Conservation (phyloP, 2,888 invertebrate genomes). For the Globia sparganii region DNA sequence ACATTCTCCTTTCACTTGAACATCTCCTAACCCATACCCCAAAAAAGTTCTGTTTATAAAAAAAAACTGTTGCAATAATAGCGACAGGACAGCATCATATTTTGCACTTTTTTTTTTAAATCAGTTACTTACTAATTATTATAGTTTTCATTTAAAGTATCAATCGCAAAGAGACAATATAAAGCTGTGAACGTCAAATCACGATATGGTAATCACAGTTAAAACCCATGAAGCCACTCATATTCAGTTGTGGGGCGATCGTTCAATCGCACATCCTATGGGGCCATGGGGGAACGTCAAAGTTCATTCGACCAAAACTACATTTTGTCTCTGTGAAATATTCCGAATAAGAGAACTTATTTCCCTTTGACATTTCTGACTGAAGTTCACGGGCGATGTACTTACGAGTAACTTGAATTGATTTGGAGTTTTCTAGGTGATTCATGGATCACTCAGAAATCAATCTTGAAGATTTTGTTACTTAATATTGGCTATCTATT, state of each 20-base stretch:
- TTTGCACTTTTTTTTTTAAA: background rate
- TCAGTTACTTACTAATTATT: background rate
- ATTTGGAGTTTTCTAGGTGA: constrained; percentile 4
- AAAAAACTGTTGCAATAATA: background rate
- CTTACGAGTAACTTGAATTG: background rate
- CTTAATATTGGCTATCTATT: background rate
- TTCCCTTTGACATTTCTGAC: constrained; percentile 35
- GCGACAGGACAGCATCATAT: background rate
- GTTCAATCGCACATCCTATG: constrained; percentile 83
- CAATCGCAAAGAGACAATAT: background rate
- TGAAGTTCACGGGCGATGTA: constrained; percentile 19
- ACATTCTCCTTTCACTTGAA: constrained; percentile 8
- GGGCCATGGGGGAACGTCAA: constrained; percentile 72
- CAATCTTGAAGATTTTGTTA: background rate
- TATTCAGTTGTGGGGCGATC: constrained; percentile 70
- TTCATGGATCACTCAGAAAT: constrained; percentile 8
- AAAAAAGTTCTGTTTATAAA: background rate
- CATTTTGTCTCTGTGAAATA: constrained; percentile 72
- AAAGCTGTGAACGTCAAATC: constrained; percentile 59
- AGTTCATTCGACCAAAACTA: constrained; percentile 75
- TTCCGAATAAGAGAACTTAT: constrained; percentile 58
- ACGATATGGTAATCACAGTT: constrained; percentile 73
- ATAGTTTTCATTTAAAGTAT: background rate
- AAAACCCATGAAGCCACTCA: constrained; percentile 72
- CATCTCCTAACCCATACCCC: background rate